Conservation (phyloP, 2,797 vertebrate genomes). For the Diceros bicornis region DNA sequence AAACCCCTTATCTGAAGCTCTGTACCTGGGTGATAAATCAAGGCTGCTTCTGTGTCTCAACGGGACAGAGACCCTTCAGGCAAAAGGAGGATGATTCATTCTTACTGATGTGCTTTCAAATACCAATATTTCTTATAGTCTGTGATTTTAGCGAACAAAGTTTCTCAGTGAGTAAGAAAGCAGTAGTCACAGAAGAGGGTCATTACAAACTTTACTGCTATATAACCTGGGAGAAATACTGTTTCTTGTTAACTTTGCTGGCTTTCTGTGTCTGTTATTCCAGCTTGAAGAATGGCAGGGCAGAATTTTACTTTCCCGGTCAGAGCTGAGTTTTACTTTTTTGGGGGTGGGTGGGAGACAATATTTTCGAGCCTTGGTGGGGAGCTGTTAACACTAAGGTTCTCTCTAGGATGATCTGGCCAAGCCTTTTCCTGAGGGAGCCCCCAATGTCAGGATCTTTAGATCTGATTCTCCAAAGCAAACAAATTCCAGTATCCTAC, state of each 20-base stretch:
- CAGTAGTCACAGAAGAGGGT: neutral
- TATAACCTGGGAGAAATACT: neutral
- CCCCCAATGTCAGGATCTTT: neutral
- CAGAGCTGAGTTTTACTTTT: neutral
- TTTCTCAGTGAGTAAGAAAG: neutral
- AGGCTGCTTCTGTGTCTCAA: neutral
- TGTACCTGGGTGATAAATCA: neutral
- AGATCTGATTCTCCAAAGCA: conserved; percentile 9
- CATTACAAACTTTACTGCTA: neutral
- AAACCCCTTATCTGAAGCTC: neutral
- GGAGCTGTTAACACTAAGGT: neutral
- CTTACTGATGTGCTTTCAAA: neutral
- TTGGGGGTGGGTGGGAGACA: neutral
- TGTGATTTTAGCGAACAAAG: neutral
- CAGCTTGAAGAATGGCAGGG: neutral
- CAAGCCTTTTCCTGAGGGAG: neutral
- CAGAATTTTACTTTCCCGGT: neutral
- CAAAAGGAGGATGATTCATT: neutral
- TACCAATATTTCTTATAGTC: neutral
- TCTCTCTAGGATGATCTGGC: neutral
- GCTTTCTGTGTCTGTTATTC: neutral
- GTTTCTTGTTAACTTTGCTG: neutral
- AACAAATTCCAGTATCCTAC: neutral
- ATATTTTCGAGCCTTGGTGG: neutral
- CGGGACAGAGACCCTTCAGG: neutral